Evolutionary conservation across 2,113 vertebrate genomes (phyloP).

Genomic region (Pseudorectes ferrugineus): DNA sequence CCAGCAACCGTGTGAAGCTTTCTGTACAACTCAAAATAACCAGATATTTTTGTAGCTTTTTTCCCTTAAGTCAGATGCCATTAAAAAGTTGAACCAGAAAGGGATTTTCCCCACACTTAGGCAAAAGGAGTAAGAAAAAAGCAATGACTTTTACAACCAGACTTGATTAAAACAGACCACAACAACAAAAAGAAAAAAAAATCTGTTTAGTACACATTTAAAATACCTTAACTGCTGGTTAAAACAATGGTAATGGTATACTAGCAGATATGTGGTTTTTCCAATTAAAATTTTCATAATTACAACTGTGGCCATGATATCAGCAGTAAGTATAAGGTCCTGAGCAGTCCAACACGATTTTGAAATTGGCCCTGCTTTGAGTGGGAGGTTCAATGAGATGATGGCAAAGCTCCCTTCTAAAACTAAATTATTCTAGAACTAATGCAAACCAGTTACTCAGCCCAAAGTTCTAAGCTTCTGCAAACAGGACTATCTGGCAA

Average conservation of each 20-base stretch:
- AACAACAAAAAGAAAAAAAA: background rate
- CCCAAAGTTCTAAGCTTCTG: background rate
- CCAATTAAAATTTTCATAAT: background rate
- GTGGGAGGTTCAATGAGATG: background rate
- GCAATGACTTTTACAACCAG: background rate
- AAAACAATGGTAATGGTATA: background rate
- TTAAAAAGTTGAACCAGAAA: background rate
- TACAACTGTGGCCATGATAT: background rate
- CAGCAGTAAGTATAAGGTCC: background rate
- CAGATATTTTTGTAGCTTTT: background rate
- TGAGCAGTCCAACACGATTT: background rate
- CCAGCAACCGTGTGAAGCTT: background rate
- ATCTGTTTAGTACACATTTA: background rate
- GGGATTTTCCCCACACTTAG: accelerated
- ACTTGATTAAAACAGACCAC: background rate
- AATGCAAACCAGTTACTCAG: background rate
- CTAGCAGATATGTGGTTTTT: background rate
- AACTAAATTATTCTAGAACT: background rate
- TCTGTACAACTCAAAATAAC: background rate
- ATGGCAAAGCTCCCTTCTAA: background rate
- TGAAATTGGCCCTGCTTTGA: background rate
- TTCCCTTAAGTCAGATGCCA: background rate
- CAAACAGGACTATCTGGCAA: background rate
- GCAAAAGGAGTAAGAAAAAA: background rate
- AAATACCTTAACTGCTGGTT: background rate